Evolutionary conservation across 2,113 vertebrate species (phyloP), one percentile per base, ranked within the genome.

Genomic region (Ciconia stormi): DNA sequence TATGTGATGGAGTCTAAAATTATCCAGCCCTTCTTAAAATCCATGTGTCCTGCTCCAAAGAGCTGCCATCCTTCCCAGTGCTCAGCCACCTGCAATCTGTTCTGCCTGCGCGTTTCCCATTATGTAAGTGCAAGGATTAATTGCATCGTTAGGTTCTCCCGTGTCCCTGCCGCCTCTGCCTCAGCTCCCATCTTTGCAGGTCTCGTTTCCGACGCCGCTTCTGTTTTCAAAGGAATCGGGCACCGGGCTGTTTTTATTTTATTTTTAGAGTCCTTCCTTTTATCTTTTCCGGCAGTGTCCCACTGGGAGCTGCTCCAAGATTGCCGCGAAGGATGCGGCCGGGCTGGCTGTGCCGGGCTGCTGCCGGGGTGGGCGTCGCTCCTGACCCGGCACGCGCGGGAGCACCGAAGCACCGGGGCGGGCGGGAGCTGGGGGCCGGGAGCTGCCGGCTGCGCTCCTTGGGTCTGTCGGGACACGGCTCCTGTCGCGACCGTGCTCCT

Each of bases 261-360:
- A 96, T 97, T 97, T 97, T 97, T 96, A 95, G 96, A 93, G 50
- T 1, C 50, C 79, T 95, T 36, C 86, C 89, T 94, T 96, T 91
- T 89, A 87, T 95, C 93, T 93, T 94, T 89, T 76, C 32, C 47
- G 9, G 87, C 62, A 17, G 66, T 66, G 96, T 89, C 96, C 96
- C 96, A 97, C 95, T 97, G 97, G 97, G 97, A 97, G 91, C 95
- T 77, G 89, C 94, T 96, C 96, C 97, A 97, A 85, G 97, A 61
- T 29, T 83, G 81, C 70, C 4, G 7, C 6, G 26, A 58, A 34
- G 86, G 85, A 81, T 29, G 89, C 0, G 50, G 58, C 66, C 7
- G 13, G 79, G 78, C 34, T 36, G 80, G 84, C 82, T 36, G 50
- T 4, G n/a, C 50, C 6, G 42, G 30, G 42, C 66, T 40, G 79